phyloP scores from a whole-genome alignment of 1,140 invertebrate species.

The Eurosta solidaginis region DNA sequence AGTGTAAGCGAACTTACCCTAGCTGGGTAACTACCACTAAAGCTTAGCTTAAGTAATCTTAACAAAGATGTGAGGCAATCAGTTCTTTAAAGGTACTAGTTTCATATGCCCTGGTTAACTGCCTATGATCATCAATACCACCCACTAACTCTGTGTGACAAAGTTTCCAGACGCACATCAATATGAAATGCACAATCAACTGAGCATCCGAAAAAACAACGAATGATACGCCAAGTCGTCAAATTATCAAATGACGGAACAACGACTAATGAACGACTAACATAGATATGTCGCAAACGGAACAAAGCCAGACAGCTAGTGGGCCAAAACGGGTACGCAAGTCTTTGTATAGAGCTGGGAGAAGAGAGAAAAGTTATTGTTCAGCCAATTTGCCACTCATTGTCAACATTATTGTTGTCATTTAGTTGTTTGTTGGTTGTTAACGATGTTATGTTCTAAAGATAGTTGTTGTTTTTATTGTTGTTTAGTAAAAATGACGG shows the following conservation, averaged over 20 bases:
- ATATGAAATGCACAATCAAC: neutral
- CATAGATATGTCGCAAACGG: neutral
- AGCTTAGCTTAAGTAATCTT: too few relatives aligned
- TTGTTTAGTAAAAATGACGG: neutral
- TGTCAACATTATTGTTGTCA: neutral
- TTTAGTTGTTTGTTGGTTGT: neutral
- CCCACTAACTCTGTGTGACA: neutral
- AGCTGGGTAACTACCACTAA: too few relatives aligned
- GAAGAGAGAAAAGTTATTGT: neutral
- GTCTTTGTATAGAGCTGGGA: neutral
- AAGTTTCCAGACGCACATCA: neutral
- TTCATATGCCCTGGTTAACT: too few relatives aligned
- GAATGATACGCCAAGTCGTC: too few relatives aligned
- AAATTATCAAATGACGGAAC: neutral
- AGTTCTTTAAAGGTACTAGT: too few relatives aligned
- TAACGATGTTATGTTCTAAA: neutral
- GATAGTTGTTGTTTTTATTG: neutral
- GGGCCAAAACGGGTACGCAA: neutral
- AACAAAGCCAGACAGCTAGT: neutral
- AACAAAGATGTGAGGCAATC: too few relatives aligned
- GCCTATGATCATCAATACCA: too few relatives aligned
- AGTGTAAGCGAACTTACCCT: too few relatives aligned
- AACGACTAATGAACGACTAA: neutral
- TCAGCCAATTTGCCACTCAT: conserved; percentile 4
- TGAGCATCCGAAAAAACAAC: neutral